A percentile compares a stretch with the other conserved stretches of the same genome.
Conservation (phyloP, 2,888 invertebrate species). For the Athrips mouffetella region DNA sequence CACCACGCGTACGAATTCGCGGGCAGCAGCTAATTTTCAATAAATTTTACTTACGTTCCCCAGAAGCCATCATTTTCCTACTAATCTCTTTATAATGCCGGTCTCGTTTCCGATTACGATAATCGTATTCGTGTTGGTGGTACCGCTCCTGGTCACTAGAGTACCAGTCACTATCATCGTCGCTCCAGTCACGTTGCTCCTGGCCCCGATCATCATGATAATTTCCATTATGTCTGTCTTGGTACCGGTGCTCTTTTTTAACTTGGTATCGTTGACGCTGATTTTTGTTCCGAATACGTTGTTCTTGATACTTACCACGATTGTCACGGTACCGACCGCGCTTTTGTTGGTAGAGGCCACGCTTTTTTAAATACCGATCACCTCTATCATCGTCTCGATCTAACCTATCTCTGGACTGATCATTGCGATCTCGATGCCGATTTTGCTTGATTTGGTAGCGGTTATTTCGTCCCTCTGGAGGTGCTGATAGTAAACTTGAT, state of each 20-base stretch:
- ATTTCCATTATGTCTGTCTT: no score
- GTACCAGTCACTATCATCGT: no score
- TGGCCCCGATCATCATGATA: no score
- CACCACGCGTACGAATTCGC: neutral
- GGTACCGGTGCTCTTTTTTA: neutral
- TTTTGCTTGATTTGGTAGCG: no score
- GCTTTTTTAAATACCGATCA: no score
- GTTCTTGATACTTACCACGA: neutral
- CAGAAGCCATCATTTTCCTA: no score
- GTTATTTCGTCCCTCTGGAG: no score
- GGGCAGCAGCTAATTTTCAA: constrained; percentile 35
- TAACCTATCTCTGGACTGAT: neutral
- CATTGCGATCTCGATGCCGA: neutral
- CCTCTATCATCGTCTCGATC: neutral
- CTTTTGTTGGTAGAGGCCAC: no score
- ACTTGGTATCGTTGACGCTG: neutral
- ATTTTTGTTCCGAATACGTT: no score
- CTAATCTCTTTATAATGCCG: constrained; percentile 43
- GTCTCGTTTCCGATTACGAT: constrained; percentile 20
- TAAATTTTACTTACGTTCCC: neutral
- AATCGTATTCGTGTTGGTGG: neutral
- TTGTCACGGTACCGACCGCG: no score
- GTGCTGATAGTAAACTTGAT: constrained; percentile 38
- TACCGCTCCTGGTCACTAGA: no score
- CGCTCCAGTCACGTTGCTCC: no score